Evolutionary conservation across 1,140 invertebrate genomes (phyloP), one percentile per base, ranked within the genome.

Genomic region (Berghia stephanieae): DNA sequence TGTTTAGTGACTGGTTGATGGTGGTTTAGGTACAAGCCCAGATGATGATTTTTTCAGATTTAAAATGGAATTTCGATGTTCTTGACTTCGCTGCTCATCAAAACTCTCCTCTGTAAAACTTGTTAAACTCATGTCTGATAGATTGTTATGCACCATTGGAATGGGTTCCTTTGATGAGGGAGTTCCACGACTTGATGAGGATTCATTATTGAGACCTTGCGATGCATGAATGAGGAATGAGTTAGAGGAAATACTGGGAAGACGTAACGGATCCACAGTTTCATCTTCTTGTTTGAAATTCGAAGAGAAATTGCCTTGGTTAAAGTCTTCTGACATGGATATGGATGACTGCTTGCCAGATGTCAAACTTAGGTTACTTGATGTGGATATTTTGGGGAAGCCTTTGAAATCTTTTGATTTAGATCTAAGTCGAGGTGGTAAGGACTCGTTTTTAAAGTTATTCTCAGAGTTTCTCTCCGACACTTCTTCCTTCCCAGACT

Each of bases 181-280:
- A 46, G 18, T 57, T 36, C 0, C 44, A 49, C 27, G 38, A 63
- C 49, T 34, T 74, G 73, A 55, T 52, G 66, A 36, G 34, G 27
- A 27, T 13, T 66, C n/a, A 16, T 38, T 71, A 38, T 46, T 55
- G n/a, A 71, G 27, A 5, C 79, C 79, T 36, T 80, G 79, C 6
- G 57, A 49, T 27, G 75, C 66, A 43, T 80, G 76, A 57, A 80
- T 72, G 27, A 80, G 79, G 43, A 78, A 78, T 2, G 70, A 68
- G 38, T 55, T 80, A 49, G 70, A 27, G 13, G 36, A 49, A 46
- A 80, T 76, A n/a, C 75, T 43, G 6, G 79, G 79, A n/a, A 80
- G 71, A 18, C 70, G 68, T 24, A 80, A 38, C 8, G 40, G 40
- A 34, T 71, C 69, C 0, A 60, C 78, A n/a, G 42, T 36, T 1